Base-by-base conservation (phyloP, 1,140 invertebrate genomes). In the Probaryconus sp. region DNA sequence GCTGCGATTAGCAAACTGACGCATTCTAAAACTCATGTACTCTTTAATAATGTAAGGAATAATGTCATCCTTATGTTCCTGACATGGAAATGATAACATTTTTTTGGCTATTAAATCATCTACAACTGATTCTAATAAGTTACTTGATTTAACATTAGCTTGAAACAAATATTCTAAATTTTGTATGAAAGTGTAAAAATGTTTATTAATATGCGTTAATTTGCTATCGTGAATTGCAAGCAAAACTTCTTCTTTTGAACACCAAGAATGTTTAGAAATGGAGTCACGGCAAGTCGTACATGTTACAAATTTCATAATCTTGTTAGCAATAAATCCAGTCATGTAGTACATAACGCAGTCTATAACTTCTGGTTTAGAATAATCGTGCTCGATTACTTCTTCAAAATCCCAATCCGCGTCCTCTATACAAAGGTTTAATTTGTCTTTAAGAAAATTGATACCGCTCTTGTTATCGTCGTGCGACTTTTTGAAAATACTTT, bases 401-500 rank as follows among this genome's bases (percentile, higher is more conserved):
- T 58, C 53, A 11, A 58, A 45, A 16, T 58, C 53, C 40, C 53
- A 58, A n/a, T 58, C 38, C 3, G n/a, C 35, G 21, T 45, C 17
- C 4, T 10, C 1, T 7, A 58, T 24, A 45, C 20, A 58, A n/a
- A 3, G 3, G 3, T 24, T 24, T 7, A 24, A 7, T 24, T 24
- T 24, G 21, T 24, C 21, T 24, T 24, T 24, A 4, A 24, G n/a
- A n/a, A n/a, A n/a, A n/a, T 30, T 30, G 9, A 30, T 30, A 9
- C 2, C 10, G 9, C 7, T 5, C 10, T 30, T 30, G 3, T 30
- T 30, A 9, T 3, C 7, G 7, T 9, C 10, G 3, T 9, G 28
- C 6, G 28, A 30, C n/a, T 30, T 30, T 9, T 30, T 24, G 21
- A 24, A 24, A 24, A 3, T 24, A 24, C 7, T 3, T 24, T 24